Evolutionary conservation across 1,140 invertebrate genomes (phyloP).

Genomic region (Drosophila mayri): DNA sequence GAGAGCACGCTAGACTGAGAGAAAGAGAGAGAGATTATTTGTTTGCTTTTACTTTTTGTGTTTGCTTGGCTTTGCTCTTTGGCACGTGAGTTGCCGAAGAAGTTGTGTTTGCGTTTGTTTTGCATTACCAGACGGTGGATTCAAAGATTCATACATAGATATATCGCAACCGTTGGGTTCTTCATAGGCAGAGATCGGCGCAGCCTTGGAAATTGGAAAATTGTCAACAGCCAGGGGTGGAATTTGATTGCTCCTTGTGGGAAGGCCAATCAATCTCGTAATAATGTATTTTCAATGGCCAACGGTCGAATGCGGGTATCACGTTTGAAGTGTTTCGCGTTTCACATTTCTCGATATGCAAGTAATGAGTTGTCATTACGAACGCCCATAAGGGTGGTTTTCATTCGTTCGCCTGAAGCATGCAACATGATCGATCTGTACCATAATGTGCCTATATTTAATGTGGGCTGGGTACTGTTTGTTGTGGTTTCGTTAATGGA

Average conservation of each 20-base stretch:
- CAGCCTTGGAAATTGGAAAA: constrained; percentile 41
- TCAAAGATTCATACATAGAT: no score
- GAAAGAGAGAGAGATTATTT: constrained; percentile 6
- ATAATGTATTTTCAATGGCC: constrained; percentile 59
- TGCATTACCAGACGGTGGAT: constrained; percentile 46
- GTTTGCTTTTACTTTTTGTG: constrained; percentile 39
- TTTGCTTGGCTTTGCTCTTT: constrained; percentile 36
- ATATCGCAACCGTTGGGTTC: neutral
- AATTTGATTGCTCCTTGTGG: constrained; percentile 30
- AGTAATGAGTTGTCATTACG: constrained; percentile 63
- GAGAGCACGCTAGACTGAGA: neutral
- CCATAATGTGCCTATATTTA: constrained; percentile 60
- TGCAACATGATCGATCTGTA: constrained; percentile 77
- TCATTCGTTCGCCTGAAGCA: constrained; percentile 40
- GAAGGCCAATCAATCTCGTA: constrained; percentile 53
- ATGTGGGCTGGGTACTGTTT: constrained; percentile 57
- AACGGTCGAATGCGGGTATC: constrained; percentile 64
- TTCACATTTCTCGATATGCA: constrained; percentile 38
- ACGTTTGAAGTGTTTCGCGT: constrained; percentile 59
- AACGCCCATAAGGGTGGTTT: constrained; percentile 53
- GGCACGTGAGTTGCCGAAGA: constrained; percentile 34
- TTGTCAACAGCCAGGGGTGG: constrained; percentile 41
- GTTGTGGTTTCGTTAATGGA: constrained; percentile 34
- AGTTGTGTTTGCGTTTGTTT: constrained; percentile 29
- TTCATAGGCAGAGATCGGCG: constrained; percentile 2